Base-by-base conservation (phyloP, 1,140 invertebrate genomes). In the Drosophila quadrilineata region DNA sequence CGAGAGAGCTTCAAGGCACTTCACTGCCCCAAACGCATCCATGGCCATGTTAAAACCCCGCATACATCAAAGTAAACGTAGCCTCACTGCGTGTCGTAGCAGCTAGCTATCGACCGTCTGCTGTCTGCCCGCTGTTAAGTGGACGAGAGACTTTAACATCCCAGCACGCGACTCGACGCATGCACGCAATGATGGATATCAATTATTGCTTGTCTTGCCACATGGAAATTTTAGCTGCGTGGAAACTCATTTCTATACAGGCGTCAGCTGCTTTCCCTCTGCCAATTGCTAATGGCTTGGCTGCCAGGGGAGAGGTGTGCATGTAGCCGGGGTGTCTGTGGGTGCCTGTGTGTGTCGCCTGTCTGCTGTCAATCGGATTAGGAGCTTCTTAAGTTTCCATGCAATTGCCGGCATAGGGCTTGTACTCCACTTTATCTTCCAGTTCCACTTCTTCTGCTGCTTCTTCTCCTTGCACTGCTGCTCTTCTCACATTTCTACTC, bases 361-460 rank as follows among this genome's bases (percentile, higher is more conserved):
- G 29, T 9, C 9, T n/a, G 62, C 29, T 56, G 62, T 26, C 62
- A 50, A 76, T 59, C 69, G 58, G 79, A 59, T 84, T 84, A 84
- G 73, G n/a, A 26, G 50, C 63, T 38, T 59, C 76, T 80, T 82
- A 82, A 65, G 58, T 69, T 72, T 72, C 59, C 59, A 28, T 62
- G 53, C 24, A 67, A 52, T 41, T 71, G 26, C 19, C 35, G 28
- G 31, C 31, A 38, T 43, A 59, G 60, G 53, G n/a, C n/a, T n/a
- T n/a, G n/a, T n/a, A n/a, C n/a, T n/a, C n/a, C n/a, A n/a, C n/a
- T n/a, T n/a, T n/a, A n/a, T n/a, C n/a, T n/a, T n/a, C n/a, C n/a
- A n/a, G n/a, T n/a, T n/a, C n/a, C n/a, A n/a, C n/a, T n/a, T n/a
- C n/a, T n/a, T n/a, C n/a, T n/a, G n/a, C n/a, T n/a, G n/a, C n/a